A percentile compares a stretch with the other conserved stretches of the same genome.
phyloP scores from a whole-genome alignment of 2,888 invertebrate species.

The Drosophila mettleri region DNA sequence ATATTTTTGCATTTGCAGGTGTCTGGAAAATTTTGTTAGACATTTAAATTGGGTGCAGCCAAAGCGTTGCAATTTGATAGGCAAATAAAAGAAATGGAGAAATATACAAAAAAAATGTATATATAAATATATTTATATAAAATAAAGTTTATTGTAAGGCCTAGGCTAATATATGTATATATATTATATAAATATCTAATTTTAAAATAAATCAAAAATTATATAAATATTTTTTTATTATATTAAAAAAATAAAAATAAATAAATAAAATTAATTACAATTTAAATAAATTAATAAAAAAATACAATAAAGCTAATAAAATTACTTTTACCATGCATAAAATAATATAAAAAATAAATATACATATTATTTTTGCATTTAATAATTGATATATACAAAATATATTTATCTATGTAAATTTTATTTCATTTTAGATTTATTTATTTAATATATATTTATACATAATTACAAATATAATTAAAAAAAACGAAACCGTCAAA shows the following conservation, averaged over 20 bases:
- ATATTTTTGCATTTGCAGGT: constrained; percentile 47
- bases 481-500: no score
- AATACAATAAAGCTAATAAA: not conserved
- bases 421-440: no score
- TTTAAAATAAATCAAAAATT: not conserved
- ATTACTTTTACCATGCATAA: no score
- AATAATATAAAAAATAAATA: no score
- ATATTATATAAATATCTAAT: not conserved
- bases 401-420: no score
- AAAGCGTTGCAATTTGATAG: constrained; percentile 6
- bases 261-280: no score
- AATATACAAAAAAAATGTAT: constrained; percentile 2
- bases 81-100: not conserved
- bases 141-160: not conserved
- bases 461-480: no score
- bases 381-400: no score
- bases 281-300: not conserved
- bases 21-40: constrained; percentile 28
- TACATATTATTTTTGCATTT: no score
- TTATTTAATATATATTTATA: no score
- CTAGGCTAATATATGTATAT: not conserved
- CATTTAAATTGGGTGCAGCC: constrained; percentile 32
- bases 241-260: not conserved
- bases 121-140: not conserved
- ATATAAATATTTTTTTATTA: not conserved